Percentiles rank a stretch among this genome's conserved stretches.
These are phyloP conservation scores for Lanistes nyassanus DNA, from an alignment of 1,140 invertebrate genomes.

Conservation along the genomic window DNA sequence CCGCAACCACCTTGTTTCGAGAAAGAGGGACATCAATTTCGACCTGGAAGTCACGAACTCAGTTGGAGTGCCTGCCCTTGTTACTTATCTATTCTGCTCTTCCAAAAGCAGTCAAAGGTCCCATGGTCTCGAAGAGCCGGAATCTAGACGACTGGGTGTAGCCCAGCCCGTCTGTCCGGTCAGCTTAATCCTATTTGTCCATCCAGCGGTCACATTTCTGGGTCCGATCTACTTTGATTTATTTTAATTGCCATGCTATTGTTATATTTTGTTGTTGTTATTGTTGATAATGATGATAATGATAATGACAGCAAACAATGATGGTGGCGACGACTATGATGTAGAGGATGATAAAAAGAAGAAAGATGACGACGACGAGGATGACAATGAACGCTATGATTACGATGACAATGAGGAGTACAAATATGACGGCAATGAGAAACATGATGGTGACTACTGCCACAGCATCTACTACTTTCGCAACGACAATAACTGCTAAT, in stretches of 20 bases:
- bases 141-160: background rate
- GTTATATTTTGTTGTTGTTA: background rate
- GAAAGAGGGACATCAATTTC: too few species aligned
- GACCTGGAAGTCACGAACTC: too few species aligned
- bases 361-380: background rate
- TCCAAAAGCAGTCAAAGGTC: background rate
- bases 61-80: too few species aligned
- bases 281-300: background rate
- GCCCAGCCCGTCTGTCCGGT: background rate
- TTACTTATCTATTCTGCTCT: too few species aligned
- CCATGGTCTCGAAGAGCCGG: background rate
- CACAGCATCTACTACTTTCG: background rate
- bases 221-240: background rate
- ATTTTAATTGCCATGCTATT: background rate
- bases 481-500: too few species aligned
- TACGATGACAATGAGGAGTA: background rate
- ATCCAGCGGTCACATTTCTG: background rate
- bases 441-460: background rate
- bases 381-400: background rate
- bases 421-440: background rate
- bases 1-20: too few species aligned
- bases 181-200: background rate
- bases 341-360: background rate
- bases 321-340: constrained; percentile 2
- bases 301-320: background rate